Base-by-base conservation (phyloP, 2,113 vertebrate species). In the Chaetops frenatus region DNA sequence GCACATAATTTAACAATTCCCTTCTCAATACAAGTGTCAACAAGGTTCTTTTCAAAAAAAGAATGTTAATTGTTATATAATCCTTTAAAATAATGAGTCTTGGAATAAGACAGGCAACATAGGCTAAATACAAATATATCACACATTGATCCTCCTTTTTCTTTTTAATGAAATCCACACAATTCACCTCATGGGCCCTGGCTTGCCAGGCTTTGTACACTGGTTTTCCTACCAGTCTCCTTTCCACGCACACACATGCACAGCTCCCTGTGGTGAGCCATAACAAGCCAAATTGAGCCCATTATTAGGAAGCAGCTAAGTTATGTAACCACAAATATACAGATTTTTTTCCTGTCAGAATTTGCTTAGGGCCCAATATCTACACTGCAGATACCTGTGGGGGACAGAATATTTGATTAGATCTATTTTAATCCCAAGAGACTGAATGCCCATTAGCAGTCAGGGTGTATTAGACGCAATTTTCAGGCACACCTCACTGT, bases 91-190 rank as follows among this genome's bases (percentile, higher is more conserved):
- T 76, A 90, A 85, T 25, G 7, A 53, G 20, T 60, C 38, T 51
- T 45, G 56, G 51, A 81, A 81, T 81, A 81, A 80, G 91, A 45
- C 3, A 67, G 19, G 17, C 21, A 67, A 23, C 31, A 61, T 15
- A 70, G 45, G 78, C 40, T 61, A 44, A 88, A 95, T 40, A 57
- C 11, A 80, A 87, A 85, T 33, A 76, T 23, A 72, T 44, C 12
- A 70, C 22, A 38, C 2, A 1, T 5, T 36, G 42, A 22, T 4
- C 2, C 7, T 4, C 2, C 1, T 8, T 36, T 33, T 18, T 58
- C n/a, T 44, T 40, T 25, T 33, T 2, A 48, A 61, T 0, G 0
- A 76, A 90, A 64, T 72, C 10, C 35, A 72, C 11, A 38, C 11
- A 56, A 47, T 69, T 47, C 4, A 10, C 8, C 6, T 73, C 23